Evolutionary conservation across 2,797 vertebrate species (phyloP).

Genomic region (Tauraco hartlaubi): DNA sequence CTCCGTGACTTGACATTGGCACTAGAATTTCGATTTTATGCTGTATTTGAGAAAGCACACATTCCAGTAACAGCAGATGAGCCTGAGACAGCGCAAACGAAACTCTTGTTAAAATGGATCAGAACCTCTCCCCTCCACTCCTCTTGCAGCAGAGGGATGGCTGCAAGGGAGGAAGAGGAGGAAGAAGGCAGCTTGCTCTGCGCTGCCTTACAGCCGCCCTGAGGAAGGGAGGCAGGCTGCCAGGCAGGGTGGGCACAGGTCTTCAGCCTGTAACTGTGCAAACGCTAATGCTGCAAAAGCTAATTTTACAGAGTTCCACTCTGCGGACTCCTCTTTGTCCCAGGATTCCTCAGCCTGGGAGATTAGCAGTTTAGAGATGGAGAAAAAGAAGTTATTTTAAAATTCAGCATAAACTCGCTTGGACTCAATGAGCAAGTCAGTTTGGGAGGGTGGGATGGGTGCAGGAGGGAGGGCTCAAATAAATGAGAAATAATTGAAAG

Average conservation of each 20-base stretch:
- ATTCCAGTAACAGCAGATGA: not conserved
- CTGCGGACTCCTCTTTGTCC: slow-evolving; percentile 79
- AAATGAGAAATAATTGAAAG: slow-evolving; percentile 41
- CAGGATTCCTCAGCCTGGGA: slow-evolving; percentile 81
- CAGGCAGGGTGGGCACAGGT: slow-evolving; percentile 54
- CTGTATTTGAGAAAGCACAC: not conserved
- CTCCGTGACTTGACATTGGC: not conserved
- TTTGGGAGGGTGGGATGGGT: slow-evolving; percentile 26
- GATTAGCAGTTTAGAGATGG: slow-evolving; percentile 83
- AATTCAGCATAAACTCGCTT: slow-evolving; percentile 78
- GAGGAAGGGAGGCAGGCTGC: slow-evolving; percentile 48
- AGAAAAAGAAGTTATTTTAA: slow-evolving; percentile 79
- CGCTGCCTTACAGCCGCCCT: not conserved
- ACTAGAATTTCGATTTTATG: not conserved
- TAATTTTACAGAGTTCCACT: slow-evolving; percentile 88
- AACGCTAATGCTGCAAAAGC: slow-evolving; percentile 79
- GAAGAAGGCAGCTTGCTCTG: not conserved
- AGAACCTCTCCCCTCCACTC: not conserved
- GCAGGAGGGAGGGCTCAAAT: not conserved
- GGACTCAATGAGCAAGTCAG: slow-evolving; percentile 66
- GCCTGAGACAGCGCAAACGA: not conserved
- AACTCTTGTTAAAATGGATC: not conserved
- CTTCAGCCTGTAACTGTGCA: slow-evolving; percentile 79
- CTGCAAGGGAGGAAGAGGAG: not conserved
- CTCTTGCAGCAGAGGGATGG: not conserved